These are phyloP conservation scores for Dione vanillae DNA, from an alignment of 2,888 invertebrate species.

Conservation along the genomic window DNA sequence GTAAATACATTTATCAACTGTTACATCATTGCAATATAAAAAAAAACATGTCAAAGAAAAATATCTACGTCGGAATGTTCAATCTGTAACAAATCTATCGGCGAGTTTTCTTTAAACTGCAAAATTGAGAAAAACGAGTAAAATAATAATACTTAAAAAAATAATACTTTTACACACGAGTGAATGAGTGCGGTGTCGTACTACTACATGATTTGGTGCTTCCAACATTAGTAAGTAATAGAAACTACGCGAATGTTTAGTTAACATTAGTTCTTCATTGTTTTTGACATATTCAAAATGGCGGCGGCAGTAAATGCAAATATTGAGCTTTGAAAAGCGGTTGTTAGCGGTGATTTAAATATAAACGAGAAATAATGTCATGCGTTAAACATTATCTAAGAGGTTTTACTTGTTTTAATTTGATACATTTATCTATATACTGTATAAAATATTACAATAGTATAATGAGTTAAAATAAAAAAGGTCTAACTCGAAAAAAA, in stretches of 20 bases:
- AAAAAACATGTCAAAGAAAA: conserved; percentile 13
- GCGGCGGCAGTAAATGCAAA: conserved; percentile 19
- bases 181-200: conserved; percentile 19
- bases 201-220: conserved; percentile 22
- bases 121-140: conserved; percentile 11
- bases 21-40: no score
- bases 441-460: not conserved
- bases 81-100: conserved; percentile 17
- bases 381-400: conserved; percentile 1
- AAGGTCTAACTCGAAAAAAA: not conserved
- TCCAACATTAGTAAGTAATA: not conserved
- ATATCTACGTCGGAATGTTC: conserved; percentile 28
- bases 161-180: conserved; percentile 14
- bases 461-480: not conserved
- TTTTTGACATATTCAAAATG: not conserved
- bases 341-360: not conserved
- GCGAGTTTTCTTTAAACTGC: conserved; percentile 17
- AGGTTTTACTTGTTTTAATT: not conserved
- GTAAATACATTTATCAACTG: no score
- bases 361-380: not conserved
- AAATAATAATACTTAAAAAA: conserved; percentile 21
- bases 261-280: not conserved
- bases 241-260: not conserved
- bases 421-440: not conserved
- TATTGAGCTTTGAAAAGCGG: conserved; percentile 24